These are phyloP conservation scores for Iphiclides podalirius DNA, from an alignment of 2,888 invertebrate genomes.

Conservation along the genomic window DNA sequence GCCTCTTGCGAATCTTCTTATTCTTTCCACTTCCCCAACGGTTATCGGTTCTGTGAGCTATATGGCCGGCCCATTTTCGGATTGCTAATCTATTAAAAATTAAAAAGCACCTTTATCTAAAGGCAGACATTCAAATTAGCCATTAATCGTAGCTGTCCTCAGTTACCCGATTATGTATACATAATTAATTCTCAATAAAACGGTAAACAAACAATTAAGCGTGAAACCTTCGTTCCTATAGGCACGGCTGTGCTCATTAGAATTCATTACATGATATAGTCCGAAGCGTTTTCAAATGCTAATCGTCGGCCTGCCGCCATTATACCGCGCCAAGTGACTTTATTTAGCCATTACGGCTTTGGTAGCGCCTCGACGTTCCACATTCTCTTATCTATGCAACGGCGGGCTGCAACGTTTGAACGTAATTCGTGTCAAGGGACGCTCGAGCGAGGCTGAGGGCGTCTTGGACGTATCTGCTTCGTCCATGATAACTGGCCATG, in stretches of 20 bases:
- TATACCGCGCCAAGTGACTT: background rate
- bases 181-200: too few species aligned
- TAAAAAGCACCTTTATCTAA: background rate
- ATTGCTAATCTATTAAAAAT: too few species aligned
- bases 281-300: background rate
- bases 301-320: background rate
- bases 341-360: background rate
- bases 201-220: background rate
- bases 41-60: too few species aligned
- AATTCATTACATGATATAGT: background rate
- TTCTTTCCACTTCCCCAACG: too few species aligned
- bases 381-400: background rate
- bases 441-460: background rate
- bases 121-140: background rate
- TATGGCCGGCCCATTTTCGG: too few species aligned
- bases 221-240: background rate
- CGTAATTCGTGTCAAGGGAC: slow-evolving; percentile 6
- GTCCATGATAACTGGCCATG: too few species aligned
- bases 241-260: background rate
- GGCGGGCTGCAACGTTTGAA: background rate
- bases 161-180: too few species aligned
- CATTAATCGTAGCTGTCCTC: too few species aligned
- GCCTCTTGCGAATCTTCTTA: too few species aligned
- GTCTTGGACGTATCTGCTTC: too few species aligned
- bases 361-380: background rate